Evolutionary conservation across 2,797 vertebrate species (phyloP), one percentile per base, ranked within the genome.

Genomic region (Gila robusta): DNA sequence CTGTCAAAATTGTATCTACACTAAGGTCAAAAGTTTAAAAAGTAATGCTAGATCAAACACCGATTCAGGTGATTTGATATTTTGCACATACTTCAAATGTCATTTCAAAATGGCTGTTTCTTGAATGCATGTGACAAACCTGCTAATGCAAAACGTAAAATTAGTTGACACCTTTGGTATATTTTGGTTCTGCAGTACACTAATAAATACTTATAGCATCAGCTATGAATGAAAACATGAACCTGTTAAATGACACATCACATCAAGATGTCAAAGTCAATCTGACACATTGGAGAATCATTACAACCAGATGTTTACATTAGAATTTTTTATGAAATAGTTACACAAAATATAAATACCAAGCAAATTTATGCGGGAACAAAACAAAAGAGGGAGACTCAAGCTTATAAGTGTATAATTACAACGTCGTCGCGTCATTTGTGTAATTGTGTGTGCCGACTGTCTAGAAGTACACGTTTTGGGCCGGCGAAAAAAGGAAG

Each of bases 121-220:
- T 74, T 73, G 44, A 83, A 54, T 81, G 79, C 81, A 70, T 81
- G 79, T 69, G 79, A 81, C 44, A 81, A 70, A 37, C 12, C 21
- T 37, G 14, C n/a, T 70, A 23, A 37, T 70, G 79, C 64, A 37
- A 37, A 52, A 49, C 62, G 16, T 4, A 1, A 26, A 54, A 41
- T 71, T 28, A 52, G 12, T 32, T 64, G 17, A 73, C 37, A 62
- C 14, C 1, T 6, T 5, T 72, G 1, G 4, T 41, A 16, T 41
- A 73, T 47, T 62, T 64, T 23, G 64, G 81, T 54, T 59, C 4
- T 64, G 19, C 54, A 17, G 4, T 32, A 82, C 52, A 32, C 19
- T 10, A 32, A 62, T 74, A 35, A 6, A 26, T 23, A 28, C n/a
- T 59, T 12, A n/a, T 9, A 56, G 49, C 41, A 47, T 71, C n/a